Evolutionary conservation across 2,113 vertebrate species (phyloP).

Genomic region (Ceuthmochares aereus): DNA sequence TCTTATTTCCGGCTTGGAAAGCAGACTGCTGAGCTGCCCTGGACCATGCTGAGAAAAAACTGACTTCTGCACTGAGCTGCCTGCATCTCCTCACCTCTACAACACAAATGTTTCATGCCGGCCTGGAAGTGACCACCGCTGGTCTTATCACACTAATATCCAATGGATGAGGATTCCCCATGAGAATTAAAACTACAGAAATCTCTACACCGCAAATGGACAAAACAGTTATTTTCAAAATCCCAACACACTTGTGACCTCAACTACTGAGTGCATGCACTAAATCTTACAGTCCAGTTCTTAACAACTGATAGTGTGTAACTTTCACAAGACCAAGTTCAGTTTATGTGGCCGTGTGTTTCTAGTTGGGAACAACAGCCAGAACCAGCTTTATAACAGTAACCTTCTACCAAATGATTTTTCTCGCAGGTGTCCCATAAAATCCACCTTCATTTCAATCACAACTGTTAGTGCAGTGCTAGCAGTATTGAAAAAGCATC

Average conservation of each 20-base stretch:
- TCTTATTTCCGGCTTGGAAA: not conserved
- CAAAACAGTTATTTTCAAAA: accelerated
- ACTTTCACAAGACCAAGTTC: not conserved
- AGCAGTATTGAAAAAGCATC: not conserved
- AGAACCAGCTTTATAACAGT: not conserved
- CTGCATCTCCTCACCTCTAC: not conserved
- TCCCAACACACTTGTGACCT: not conserved
- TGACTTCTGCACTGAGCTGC: not conserved
- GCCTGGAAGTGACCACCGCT: not conserved
- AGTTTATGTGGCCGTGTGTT: accelerated
- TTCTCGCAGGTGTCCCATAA: not conserved
- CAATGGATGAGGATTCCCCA: accelerated
- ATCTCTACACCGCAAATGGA: not conserved
- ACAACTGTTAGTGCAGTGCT: not conserved
- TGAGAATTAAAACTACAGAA: not conserved
- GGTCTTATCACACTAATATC: accelerated
- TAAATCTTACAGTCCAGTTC: not conserved
- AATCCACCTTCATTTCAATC: not conserved
- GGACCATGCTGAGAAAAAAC: accelerated
- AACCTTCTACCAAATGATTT: not conserved
- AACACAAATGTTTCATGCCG: accelerated
- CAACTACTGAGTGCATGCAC: too few relatives aligned
- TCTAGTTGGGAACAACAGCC: not conserved
- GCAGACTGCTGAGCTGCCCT: not conserved
- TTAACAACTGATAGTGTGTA: not conserved